Evolutionary conservation across 2,888 invertebrate species (phyloP), one percentile per base, ranked within the genome.

Genomic region (Phyllotreta striolata): DNA sequence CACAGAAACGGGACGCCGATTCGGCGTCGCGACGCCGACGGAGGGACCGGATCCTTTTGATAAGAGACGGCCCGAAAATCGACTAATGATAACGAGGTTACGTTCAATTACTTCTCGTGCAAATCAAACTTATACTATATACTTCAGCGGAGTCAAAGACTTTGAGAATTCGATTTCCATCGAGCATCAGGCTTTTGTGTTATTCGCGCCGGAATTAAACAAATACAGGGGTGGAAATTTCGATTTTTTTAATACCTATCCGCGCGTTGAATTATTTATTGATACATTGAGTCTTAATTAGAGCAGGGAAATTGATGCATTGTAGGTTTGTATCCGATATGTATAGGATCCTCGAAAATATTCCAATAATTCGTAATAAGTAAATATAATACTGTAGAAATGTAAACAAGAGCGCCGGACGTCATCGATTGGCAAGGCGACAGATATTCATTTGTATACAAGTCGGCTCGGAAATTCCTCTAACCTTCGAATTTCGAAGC

Each of bases 61-160:
- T 74, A 73, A 74, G 72, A 74, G 73, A 68, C 71, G 68, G 56
- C 62, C 66, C 62, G 69, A 75, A 79, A 80, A 79, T 80, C 79
- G 78, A 78, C 80, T 81, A 81, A 81, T 81, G 81, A 81, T 81
- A 81, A 81, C 81, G 75, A 80, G 79, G 77, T 81, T 81, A 81
- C 74, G 78, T 81, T 80, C 80, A 81, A 81, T 80, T 81, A 81
- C 78, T 78, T 78, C 77, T 76, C 75, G 73, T 69, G 71, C 69
- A 75, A 74, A 75, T 72, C 68, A 69, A 70, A 57, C 61, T 61
- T 62, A 66, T 39, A 52, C 37, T 51, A 24, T 43, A 41, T 41
- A 41, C 10, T 41, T 41, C 41, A 6, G 9, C 10, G 35, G 12
- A 47, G 14, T 71, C 67, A 70, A 70, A 70, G 64, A 59, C 65